Base-by-base conservation (phyloP, 2,888 invertebrate species). In the Blomia tropicalis region DNA sequence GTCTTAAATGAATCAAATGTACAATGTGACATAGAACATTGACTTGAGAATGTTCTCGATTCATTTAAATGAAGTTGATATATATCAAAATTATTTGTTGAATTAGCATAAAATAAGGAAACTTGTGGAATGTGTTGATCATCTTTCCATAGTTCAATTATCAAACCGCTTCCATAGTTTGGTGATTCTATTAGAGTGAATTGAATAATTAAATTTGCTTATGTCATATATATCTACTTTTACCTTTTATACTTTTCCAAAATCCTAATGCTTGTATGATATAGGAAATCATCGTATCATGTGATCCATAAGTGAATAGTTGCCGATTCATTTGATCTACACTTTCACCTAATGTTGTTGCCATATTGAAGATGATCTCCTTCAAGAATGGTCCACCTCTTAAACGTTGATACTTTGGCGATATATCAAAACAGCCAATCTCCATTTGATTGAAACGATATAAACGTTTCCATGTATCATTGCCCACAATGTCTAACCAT, bases 401-500 rank as follows among this genome's bases (percentile, higher is more conserved):
- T 11, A 56, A 11, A 19, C 29, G 25, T 27, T 27, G 56, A 36
- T 56, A 56, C n/a, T 14, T 2, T 3, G 17, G 25, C 36, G 56
- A 56, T 29, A 27, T n/a, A 7, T 29, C 56, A 31, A 27, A 56
- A 19, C 11, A 27, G 4, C 29, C 25, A 27, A 56, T 27, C 29
- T 56, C 56, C 3, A 29, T 23, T 27, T 56, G 30, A 31, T 62
- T 32, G 43, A 62, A 62, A 29, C 25, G 4, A n/a, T 62, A 27
- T 11, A 62, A 29, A 32, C 54, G 44, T 3, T 62, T 41, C 1
- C 44, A 22, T 14, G 62, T 56, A 23, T 62, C 54, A 41, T 62
- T 62, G 23, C 62, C 62, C 27, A 62, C 29, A 22, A 29, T 25
- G 25, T 32, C 41, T 36, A 62, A 7, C 62, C 62, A 62, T 36